Evolutionary conservation across 2,797 vertebrate species (phyloP), one percentile per base, ranked within the genome.

Genomic region (Sebastes steindachneri): DNA sequence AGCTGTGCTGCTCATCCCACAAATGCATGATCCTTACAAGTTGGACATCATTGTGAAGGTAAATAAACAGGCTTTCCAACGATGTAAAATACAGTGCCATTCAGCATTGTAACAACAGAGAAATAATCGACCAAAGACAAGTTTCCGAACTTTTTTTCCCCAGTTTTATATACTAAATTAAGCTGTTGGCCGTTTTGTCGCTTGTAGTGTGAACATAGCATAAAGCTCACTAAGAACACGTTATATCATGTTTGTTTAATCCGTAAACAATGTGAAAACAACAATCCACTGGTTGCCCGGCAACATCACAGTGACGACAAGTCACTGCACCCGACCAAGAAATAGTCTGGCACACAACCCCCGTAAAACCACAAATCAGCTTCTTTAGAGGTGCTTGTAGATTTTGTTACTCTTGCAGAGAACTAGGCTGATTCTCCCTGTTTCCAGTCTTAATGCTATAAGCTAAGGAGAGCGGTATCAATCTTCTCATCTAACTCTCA

Each of bases 181-280:
- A 51, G 48, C 48, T 4, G 48, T 51, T 19, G 19, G 48, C 19
- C 8, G 48, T n/a, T 51, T n/a, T 51, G 48, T 51, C 8, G 19
- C 48, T 19, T n/a, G 48, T 4, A n/a, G 48, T 51, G 19, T 51
- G 19, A 51, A 51, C 19, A 9, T 51, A 51, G 48, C 19, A 51
- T 51, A 14, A 51, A 41, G 8, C 9, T 31, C 9, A 58, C 6
- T 45, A 45, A 45, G 41, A 45, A 45, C n/a, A 48, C 2, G 11
- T 54, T 15, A n/a, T 10, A 14, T 62, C 35, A 29, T 58, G 45
- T 83, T 71, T 74, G 26, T 76, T 79, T 48, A 75, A 68, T 63
- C 55, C 4, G 23, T 11, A 28, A 12, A 79, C 59, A 60, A 55
- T 67, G 15, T 65, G 35, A 57, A 25, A 35, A 37, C 59, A 66